Evolutionary conservation across 2,797 vertebrate genomes (phyloP).

Genomic region (Tapirus indicus): DNA sequence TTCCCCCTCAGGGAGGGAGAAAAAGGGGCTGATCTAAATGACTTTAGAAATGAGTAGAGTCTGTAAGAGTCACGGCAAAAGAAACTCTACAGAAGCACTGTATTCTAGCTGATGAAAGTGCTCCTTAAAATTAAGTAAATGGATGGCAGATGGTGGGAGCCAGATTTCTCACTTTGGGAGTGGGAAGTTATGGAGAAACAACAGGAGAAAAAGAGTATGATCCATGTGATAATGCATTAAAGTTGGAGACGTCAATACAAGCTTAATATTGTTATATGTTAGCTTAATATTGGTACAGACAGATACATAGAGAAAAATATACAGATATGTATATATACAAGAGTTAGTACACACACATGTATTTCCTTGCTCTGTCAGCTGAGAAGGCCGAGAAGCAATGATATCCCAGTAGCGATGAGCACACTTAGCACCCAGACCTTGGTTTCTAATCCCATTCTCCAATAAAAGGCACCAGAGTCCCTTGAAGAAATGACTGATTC

Average conservation of each 20-base stretch:
- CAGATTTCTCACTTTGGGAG: background rate
- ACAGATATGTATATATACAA: background rate
- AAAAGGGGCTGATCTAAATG: background rate
- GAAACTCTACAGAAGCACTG: background rate
- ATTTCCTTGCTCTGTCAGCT: background rate
- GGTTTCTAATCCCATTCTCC: background rate
- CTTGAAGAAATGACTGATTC: background rate
- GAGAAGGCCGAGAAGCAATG: background rate
- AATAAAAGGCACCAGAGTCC: background rate
- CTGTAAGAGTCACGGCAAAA: background rate
- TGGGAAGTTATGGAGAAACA: background rate
- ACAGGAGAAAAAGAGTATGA: background rate
- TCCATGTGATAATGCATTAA: background rate
- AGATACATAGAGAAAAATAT: background rate
- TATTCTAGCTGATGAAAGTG: background rate
- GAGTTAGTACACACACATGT: background rate
- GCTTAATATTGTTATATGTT: no score
- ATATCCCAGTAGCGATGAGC: background rate
- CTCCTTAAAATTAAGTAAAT: background rate
- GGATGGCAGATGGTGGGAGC: background rate
- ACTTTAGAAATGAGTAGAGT: background rate
- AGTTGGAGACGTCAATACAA: background rate
- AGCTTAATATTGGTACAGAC: background rate
- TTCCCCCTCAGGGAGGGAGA: background rate
- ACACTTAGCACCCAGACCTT: background rate